Evolutionary conservation across 2,113 vertebrate genomes (phyloP).

Genomic region (Fukomys damarensis): DNA sequence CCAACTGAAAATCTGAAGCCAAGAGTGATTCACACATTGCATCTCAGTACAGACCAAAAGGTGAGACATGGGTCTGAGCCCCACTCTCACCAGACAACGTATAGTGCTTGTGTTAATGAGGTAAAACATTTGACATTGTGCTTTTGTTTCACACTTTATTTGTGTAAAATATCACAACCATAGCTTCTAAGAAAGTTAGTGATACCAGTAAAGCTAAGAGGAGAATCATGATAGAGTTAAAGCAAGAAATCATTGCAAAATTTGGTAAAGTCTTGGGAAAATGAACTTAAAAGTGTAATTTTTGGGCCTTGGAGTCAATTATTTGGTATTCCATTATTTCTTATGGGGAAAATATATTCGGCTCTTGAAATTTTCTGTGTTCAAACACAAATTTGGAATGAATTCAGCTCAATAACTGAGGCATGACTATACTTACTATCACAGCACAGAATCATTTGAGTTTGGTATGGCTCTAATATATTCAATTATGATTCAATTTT

Average conservation of each 20-base stretch:
- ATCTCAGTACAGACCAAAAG: neutral
- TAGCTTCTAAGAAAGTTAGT: neutral
- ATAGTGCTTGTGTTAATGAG: neutral
- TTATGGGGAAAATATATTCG: neutral
- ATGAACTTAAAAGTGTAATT: neutral
- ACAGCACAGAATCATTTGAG: neutral
- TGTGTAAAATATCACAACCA: neutral
- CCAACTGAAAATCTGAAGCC: neutral
- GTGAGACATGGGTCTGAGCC: no score
- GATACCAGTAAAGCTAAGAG: neutral
- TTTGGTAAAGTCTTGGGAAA: neutral
- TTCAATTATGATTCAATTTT: slow-evolving; percentile 60
- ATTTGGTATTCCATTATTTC: neutral
- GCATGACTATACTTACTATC: neutral
- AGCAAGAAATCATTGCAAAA: neutral
- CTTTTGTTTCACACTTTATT: neutral
- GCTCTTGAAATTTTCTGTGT: neutral
- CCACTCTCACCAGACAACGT: neutral
- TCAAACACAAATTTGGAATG: neutral
- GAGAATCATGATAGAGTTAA: neutral
- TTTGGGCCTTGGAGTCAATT: neutral
- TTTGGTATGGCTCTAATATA: neutral
- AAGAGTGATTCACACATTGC: neutral
- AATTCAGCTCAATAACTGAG: neutral
- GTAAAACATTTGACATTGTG: neutral